phyloP scores from a whole-genome alignment of 1,140 invertebrate genomes.

The Drosophila insularis region DNA sequence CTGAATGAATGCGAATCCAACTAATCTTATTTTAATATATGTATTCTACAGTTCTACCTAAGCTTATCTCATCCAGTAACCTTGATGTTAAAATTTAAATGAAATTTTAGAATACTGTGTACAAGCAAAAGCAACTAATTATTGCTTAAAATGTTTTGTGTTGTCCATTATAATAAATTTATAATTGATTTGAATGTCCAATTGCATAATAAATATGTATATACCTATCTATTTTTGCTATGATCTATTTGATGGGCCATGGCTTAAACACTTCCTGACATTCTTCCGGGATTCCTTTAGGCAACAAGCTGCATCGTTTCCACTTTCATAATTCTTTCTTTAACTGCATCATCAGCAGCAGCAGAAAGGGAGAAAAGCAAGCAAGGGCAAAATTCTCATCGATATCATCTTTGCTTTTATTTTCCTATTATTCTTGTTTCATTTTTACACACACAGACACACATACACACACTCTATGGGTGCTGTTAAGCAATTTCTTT shows the following conservation, averaged over 20 bases:
- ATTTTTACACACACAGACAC: slow-evolving; percentile 8
- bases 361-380: neutral
- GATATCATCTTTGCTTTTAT: slow-evolving; percentile 41
- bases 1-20: no score
- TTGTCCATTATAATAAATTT: neutral
- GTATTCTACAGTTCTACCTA: no score
- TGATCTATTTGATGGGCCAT: slow-evolving; percentile 1
- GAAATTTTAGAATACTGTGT: no score
- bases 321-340: slow-evolving; percentile 8
- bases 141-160: no score
- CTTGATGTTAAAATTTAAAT: no score
- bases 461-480: neutral
- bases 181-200: neutral
- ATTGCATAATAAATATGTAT: no score
- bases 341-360: slow-evolving; percentile 5
- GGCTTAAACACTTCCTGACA: neutral
- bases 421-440: slow-evolving; percentile 16
- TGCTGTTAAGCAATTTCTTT: neutral
- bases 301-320: neutral
- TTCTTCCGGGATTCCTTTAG: neutral
- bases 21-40: no score
- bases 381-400: slow-evolving; percentile 14
- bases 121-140: no score
- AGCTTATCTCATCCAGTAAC: no score
- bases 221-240: neutral